phyloP scores from a whole-genome alignment of 2,888 invertebrate genomes.

The Phytoseiulus persimilis region DNA sequence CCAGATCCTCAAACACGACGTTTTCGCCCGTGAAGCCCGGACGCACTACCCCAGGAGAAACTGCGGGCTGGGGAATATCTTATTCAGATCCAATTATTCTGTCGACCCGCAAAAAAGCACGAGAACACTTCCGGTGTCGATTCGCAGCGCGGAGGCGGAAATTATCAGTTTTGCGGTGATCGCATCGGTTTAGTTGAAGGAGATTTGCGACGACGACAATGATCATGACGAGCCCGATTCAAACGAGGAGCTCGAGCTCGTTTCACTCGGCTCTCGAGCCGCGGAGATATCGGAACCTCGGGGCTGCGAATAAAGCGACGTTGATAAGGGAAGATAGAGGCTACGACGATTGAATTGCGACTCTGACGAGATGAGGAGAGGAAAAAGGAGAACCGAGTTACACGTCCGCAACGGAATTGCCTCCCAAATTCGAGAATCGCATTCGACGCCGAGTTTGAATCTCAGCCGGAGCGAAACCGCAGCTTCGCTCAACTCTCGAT shows the following conservation, averaged over 20 bases:
- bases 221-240: neutral
- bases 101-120: neutral
- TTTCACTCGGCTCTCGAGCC: neutral
- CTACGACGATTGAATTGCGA: neutral
- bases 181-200: neutral
- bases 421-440: neutral
- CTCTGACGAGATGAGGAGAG: neutral
- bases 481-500: no score
- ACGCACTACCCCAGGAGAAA: no score
- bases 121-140: neutral
- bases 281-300: neutral
- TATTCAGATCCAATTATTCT: neutral
- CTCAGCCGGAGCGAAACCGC: no score
- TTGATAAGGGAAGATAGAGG: neutral
- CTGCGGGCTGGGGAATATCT: neutral
- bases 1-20: no score
- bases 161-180: neutral
- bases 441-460: neutral
- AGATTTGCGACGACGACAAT: neutral
- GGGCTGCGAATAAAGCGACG: neutral
- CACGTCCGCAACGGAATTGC: neutral
- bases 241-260: neutral
- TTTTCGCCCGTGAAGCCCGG: no score
- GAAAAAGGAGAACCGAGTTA: neutral
- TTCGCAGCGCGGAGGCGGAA: neutral